These are phyloP conservation scores for Rhopalosiphum padi DNA, from an alignment of 1,140 invertebrate genomes.

Conservation along the genomic window DNA sequence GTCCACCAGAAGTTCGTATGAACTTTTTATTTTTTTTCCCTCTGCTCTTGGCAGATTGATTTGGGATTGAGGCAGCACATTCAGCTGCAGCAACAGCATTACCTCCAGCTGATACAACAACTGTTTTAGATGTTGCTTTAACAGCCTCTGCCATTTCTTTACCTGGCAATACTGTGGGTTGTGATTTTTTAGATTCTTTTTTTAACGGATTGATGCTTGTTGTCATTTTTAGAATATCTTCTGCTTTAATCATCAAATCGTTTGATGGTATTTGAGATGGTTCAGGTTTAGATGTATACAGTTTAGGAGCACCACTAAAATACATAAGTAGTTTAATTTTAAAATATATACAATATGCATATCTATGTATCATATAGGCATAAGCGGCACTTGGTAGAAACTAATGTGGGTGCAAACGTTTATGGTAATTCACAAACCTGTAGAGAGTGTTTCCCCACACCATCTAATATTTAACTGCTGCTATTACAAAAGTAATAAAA, in stretches of 20 bases:
- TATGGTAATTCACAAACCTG: too few species aligned
- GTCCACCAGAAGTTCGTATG: conserved; percentile 88
- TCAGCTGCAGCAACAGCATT: conserved; percentile 61
- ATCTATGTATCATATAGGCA: not conserved
- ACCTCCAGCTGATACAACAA: conserved; percentile 66
- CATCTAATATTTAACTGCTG: too few species aligned
- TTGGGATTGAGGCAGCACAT: conserved; percentile 59
- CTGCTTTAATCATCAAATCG: conserved; percentile 55
- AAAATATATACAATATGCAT: not conserved
- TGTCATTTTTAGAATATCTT: conserved; percentile 54
- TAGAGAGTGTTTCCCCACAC: too few species aligned
- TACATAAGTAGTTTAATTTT: conserved; percentile 10
- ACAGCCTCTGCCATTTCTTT: conserved; percentile 60
- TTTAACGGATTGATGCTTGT: conserved; percentile 57
- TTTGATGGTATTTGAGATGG: conserved; percentile 51
- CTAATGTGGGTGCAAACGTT: too few species aligned
- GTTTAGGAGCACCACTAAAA: conserved; percentile 62
- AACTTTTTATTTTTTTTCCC: conserved; percentile 65
- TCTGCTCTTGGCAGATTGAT: conserved; percentile 63
- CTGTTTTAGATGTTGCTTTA: conserved; percentile 64
- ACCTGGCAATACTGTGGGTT: conserved; percentile 55
- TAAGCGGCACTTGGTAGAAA: too few species aligned
- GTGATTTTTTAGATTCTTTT: conserved; percentile 57
- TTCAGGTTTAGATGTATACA: conserved; percentile 61
- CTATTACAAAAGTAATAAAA: too few species aligned